Base-by-base conservation (phyloP, 2,888 invertebrate genomes). In the Prenolepis imparis region DNA sequence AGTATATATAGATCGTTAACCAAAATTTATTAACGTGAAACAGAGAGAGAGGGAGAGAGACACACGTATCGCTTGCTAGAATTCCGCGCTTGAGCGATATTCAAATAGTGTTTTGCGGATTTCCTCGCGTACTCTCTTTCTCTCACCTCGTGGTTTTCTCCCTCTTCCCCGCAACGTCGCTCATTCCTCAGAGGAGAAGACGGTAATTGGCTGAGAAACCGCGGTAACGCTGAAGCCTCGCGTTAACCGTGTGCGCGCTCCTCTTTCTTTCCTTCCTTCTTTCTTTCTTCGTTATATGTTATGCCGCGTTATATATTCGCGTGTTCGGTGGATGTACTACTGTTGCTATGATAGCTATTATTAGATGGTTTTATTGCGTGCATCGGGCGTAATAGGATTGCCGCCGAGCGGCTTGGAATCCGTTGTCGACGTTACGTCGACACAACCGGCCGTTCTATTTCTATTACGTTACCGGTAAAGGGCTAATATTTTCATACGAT, bases 11-110 rank as follows among this genome's bases (percentile, higher is more conserved):
- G 28, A 59, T 83, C 84, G 83, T 77, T 70, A 83, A 67, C 64
- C 67, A 72, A 77, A 88, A 77, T 84, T 88, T 86, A 86, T 88
- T 88, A 86, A 86, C 80, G 78, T 78, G 77, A 84, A 84, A 87
- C 82, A 44, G 5, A 18, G 44, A 44, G 18, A 44, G 5, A 18
- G 44, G 5, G 5, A 18, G 18, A 1, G n/a, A 52, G 48, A 52
- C 1, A n/a, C 44, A 44, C 44, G 77, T 24, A 64, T 64, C 63
- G 64, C 48, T 74, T 64, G 63, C 32, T 74, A 15, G 57, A 66
- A 78, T 78, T 82, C 66, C 66, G 55, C 82, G 82, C 78, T 81
- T 78, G 82, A 78, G 57, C 78, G 66, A 75, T 80, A 80, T 80
- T 80, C 78, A 80, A 80, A 80, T 80, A 48, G 21, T 73, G 44